phyloP scores from a whole-genome alignment of 2,797 vertebrate species.

The Clarias laeviceps region DNA sequence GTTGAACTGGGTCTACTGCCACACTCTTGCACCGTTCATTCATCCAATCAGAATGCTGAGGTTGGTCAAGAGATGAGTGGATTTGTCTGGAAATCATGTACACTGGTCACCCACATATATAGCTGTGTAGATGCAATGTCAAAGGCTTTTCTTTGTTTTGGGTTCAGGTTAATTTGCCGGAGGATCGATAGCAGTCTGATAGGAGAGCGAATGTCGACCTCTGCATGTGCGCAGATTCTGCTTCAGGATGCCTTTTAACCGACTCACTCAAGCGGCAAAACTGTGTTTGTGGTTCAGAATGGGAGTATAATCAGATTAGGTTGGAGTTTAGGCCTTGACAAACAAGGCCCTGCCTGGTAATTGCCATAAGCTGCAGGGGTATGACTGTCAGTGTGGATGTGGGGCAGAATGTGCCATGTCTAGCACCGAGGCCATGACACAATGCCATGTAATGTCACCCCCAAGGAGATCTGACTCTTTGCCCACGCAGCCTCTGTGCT shows the following conservation, averaged over 20 bases:
- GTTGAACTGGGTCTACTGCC: constrained; percentile 55
- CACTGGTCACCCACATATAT: constrained; percentile 8
- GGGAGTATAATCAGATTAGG: constrained; percentile 80
- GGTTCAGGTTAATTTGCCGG: constrained; percentile 38
- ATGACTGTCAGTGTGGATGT: constrained; percentile 71
- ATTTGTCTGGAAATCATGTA: constrained; percentile 45
- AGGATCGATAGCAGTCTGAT: constrained; percentile 60
- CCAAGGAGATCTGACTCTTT: constrained; percentile 53
- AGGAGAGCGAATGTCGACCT: constrained; percentile 38
- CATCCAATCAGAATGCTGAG: constrained; percentile 65
- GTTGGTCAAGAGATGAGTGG: constrained; percentile 47
- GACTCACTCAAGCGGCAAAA: constrained; percentile 74
- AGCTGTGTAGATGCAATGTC: constrained; percentile 35
- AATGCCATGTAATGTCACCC: constrained; percentile 59
- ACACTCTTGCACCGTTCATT: constrained; percentile 72
- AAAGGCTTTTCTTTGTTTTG: constrained; percentile 38
- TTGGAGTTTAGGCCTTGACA: constrained; percentile 74
- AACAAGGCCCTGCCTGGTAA: constrained; percentile 70
- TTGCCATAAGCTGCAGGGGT: constrained; percentile 72
- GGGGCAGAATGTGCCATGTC: constrained; percentile 61
- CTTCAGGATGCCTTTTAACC: constrained; percentile 75
- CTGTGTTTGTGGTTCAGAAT: constrained; percentile 80
- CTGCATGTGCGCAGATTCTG: constrained; percentile 61
- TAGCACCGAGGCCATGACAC: constrained; percentile 62
- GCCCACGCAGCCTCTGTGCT: constrained; percentile 20